Evolutionary conservation across 2,113 vertebrate genomes (phyloP).

Genomic region (Gila orcuttii): DNA sequence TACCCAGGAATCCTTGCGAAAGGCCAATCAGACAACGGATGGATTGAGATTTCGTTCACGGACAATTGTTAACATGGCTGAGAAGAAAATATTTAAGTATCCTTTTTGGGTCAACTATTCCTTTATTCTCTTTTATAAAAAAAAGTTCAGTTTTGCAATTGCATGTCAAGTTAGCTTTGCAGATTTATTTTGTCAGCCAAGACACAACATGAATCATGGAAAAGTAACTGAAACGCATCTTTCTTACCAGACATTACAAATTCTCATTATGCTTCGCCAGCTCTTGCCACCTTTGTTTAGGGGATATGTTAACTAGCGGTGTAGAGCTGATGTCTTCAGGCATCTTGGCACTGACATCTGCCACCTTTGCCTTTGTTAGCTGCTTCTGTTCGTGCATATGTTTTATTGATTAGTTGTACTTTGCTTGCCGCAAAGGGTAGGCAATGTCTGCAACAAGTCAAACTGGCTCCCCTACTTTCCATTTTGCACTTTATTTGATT

Average conservation of each 20-base stretch:
- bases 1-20: too few species aligned
- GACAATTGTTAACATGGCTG: too few species aligned
- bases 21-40: too few species aligned
- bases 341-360: conserved; percentile 14
- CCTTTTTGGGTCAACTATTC: too few species aligned
- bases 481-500: not conserved
- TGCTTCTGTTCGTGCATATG: conserved; percentile 22
- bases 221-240: not conserved
- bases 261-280: not conserved
- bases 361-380: conserved; percentile 30
- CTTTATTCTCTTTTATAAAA: not conserved
- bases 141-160: not conserved
- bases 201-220: not conserved
- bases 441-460: not conserved
- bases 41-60: too few species aligned
- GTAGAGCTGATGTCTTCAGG: not conserved
- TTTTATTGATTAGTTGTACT: conserved; percentile 35
- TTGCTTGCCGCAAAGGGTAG: not conserved
- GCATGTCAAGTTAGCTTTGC: not conserved
- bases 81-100: too few species aligned
- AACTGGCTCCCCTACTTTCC: not conserved
- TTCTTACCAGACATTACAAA: not conserved
- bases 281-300: not conserved
- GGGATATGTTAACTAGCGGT: not conserved
- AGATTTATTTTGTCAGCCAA: conserved; percentile 2